A percentile compares a stretch with the other conserved stretches of the same genome.
Evolutionary conservation across 1,140 invertebrate genomes (phyloP).

Genomic region (Aphaenogaster floridana): DNA sequence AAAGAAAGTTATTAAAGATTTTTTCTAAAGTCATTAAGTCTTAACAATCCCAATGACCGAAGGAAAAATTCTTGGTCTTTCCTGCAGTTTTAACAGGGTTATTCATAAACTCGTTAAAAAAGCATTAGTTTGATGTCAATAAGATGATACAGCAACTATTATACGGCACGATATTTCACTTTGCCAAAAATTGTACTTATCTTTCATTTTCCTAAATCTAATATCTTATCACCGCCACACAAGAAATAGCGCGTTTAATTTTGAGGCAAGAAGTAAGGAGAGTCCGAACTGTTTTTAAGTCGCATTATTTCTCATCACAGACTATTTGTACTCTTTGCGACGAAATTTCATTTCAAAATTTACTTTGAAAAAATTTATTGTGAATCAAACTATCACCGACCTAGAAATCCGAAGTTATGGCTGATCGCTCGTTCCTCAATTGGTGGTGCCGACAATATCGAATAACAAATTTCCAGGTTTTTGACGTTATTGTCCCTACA

Average conservation of each 20-base stretch:
- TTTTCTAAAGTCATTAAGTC: conserved; percentile 45
- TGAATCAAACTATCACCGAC: not conserved
- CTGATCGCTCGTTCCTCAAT: not conserved
- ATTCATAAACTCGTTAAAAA: conserved; percentile 6
- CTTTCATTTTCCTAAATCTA: not conserved
- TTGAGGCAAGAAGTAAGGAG: not conserved
- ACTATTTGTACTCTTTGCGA: not conserved
- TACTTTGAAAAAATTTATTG: conserved; percentile 10
- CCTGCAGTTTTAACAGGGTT: not conserved
- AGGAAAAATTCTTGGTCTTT: not conserved
- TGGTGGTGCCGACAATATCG: not conserved
- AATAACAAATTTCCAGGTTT: not conserved
- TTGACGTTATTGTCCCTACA: not conserved
- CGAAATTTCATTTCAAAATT: not conserved
- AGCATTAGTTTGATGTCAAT: conserved; percentile 1
- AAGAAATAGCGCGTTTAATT: conserved; percentile 27
- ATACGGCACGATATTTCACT: conserved; percentile 14
- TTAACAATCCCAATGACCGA: not conserved
- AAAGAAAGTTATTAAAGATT: conserved; percentile 54
- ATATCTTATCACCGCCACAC: not conserved
- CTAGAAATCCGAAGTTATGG: not conserved
- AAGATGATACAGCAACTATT: conserved; percentile 18
- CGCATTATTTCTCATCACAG: conserved; percentile 28
- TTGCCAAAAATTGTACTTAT: not conserved
- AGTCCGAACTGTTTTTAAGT: conserved; percentile 1